Base-by-base conservation (phyloP, 2,888 invertebrate species). In the Drosophila nigricruria region DNA sequence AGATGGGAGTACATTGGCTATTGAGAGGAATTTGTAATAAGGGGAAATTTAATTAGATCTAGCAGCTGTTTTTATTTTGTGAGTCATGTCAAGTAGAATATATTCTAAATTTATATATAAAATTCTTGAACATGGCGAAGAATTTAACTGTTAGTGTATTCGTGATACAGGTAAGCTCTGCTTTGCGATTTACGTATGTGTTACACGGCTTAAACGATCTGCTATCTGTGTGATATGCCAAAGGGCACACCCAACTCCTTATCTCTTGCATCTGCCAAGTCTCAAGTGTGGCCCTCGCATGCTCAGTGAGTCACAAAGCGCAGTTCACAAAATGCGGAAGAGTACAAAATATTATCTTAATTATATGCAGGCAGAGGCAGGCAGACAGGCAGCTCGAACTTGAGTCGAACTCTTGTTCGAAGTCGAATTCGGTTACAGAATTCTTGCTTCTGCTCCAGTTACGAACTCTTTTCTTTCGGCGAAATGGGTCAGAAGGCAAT, bases 401-500 rank as follows among this genome's bases (percentile, higher is more conserved):
- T 40, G 12, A 49, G 70, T 38, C 53, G 23, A 25, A 53, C 36
- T 53, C n/a, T 42, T 38, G 38, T 9, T 54, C 45, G 38, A 47
- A 42, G 12, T 54, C 42, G n/a, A 52, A 58, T 76, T 74, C 43
- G 32, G 57, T 12, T 43, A 50, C 57, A 60, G 54, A 43, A 75
- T 59, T 54, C 60, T 66, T 66, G 45, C 49, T 47, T 57, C 75
- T 58, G 82, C 86, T 86, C 86, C 84, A 84, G 72, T 86, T 84
- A 79, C 54, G 59, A 57, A 72, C 69, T 38, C 38, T 53, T 38
- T 27, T 23, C 64, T 73, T 73, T 56, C 54, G 61, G 61, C 38
- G 42, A 85, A 78, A 75, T 88, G 81, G 86, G 86, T 81, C 85
- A 87, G 78, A 80, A 83, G 79, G 73, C 71, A 87, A 87, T 86